Base-by-base conservation (phyloP, 35 echinoderm and acorn worm genomes). In the Acanthaster planci region DNA sequence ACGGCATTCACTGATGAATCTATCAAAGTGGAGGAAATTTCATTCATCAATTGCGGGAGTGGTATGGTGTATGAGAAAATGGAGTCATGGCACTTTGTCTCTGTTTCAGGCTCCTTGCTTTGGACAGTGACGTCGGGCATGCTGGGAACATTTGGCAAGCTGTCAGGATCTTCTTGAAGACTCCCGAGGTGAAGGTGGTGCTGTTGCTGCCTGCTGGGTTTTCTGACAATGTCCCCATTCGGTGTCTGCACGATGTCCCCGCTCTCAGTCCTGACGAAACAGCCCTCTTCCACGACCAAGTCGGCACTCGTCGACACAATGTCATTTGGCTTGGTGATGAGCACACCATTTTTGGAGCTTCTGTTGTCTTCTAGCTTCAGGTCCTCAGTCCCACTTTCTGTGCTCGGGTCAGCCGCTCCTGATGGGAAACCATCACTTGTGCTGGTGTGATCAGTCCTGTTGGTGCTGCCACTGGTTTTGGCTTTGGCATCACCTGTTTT, bases 231-330 rank as follows among this genome's bases (percentile, higher is more conserved):
- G 23, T 72, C 23, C 14, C 64, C 64, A 72, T 26, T 72, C 34
- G 10, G 64, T 26, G 64, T 72, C 26, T 34, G 64, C 26, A 35
- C 64, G 29, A 72, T 34, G 15, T 31, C 64, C 14, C 64, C 26
- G 23, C 14, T 72, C 14, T 72, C 26, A 27, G 64, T 72, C 34
- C 64, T 72, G 23, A 72, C 64, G n/a, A 27, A 72, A 26, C 14
- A 26, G 30, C 64, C 64, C 26, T 72, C 64, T 29, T 34, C 34
- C 1, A 72, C 26, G 64, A 34, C 30, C 8, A 72, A 0, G 64
- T 72, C 64, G 64, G 64, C 64, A 26, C 19, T 72, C 34, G 64
- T 72, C 14, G 64, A 72, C n/a, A 47, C 42, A 12, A 47, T 47
- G 4, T 47, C 42, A 12, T 12, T 47, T 6, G 42, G 42, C 12